phyloP scores from a whole-genome alignment of 2,113 vertebrate species.

The Catharus minimus region DNA sequence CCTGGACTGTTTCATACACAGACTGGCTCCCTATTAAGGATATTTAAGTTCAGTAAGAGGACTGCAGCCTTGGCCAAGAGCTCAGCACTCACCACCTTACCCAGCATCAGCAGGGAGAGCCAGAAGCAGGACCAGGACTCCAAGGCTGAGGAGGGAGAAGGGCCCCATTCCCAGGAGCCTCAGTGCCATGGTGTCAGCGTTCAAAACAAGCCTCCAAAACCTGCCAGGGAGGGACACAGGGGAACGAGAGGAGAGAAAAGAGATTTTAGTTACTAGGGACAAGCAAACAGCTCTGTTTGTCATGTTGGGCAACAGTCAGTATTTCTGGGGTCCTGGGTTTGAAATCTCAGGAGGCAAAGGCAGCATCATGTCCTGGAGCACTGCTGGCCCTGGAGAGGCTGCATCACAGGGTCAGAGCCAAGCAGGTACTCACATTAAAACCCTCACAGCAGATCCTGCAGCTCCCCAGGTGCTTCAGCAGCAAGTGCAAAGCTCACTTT shows the following conservation, averaged over 20 bases:
- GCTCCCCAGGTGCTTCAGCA: background rate
- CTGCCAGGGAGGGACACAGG: conserved; percentile 30
- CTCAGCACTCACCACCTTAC: conserved; percentile 67
- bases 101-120: conserved; percentile 60
- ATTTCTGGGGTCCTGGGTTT: background rate
- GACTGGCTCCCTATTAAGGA: rapidly evolving
- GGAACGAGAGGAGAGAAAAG: background rate
- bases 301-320: background rate
- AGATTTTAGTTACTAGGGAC: background rate
- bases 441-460: background rate
- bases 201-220: conserved; percentile 3
- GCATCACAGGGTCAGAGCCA: background rate
- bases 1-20: background rate
- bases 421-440: background rate
- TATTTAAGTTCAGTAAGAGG: background rate
- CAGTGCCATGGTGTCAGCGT: conserved; percentile 55
- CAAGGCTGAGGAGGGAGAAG: conserved; percentile 18
- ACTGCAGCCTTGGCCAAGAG: conserved; percentile 36
- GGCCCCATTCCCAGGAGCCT: background rate
- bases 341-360: background rate
- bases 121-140: conserved; percentile 57
- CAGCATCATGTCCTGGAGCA: background rate
- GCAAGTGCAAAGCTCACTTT: background rate
- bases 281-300: background rate
- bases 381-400: background rate